phyloP scores from a whole-genome alignment of 1,140 invertebrate genomes.

The Protaetia brevitarsis region DNA sequence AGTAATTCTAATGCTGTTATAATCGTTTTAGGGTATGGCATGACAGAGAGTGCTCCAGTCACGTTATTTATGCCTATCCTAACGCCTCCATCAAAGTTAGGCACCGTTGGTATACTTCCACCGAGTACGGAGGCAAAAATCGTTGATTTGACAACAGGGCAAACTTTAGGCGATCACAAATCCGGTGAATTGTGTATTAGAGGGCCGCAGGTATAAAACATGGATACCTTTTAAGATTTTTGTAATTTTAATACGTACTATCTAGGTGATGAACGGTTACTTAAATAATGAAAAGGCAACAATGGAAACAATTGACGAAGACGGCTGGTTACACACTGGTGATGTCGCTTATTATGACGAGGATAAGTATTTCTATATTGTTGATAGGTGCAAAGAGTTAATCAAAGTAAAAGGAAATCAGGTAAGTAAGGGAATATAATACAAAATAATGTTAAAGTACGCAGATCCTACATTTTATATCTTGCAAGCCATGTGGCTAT shows the following conservation, averaged over 20 bases:
- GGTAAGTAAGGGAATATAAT: no score
- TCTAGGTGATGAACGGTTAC: conserved; percentile 63
- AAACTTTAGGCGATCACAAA: conserved; percentile 54
- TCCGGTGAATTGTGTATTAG: conserved; percentile 66
- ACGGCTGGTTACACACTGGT: conserved; percentile 79
- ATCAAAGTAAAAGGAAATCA: conserved; percentile 89
- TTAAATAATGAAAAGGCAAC: conserved; percentile 65
- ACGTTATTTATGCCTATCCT: conserved; percentile 56
- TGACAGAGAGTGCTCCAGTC: conserved; percentile 66
- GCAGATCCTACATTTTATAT: no score
- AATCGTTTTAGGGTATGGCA: conserved; percentile 58
- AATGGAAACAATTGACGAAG: conserved; percentile 53
- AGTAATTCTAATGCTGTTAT: background rate
- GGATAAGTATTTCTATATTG: conserved; percentile 70
- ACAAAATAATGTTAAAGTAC: no score
- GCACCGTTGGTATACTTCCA: conserved; percentile 64
- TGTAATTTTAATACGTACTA: conserved; percentile 1
- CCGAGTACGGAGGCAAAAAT: conserved; percentile 67
- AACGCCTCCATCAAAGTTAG: conserved; percentile 58
- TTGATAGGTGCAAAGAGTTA: conserved; percentile 81
- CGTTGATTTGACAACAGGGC: conserved; percentile 54
- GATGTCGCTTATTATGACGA: conserved; percentile 75
- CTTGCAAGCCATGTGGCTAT: no score
- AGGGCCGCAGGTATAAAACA: conserved; percentile 62
- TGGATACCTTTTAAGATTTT: background rate